phyloP scores from a whole-genome alignment of 2,797 vertebrate genomes.

The Malacoctenus gilli region DNA sequence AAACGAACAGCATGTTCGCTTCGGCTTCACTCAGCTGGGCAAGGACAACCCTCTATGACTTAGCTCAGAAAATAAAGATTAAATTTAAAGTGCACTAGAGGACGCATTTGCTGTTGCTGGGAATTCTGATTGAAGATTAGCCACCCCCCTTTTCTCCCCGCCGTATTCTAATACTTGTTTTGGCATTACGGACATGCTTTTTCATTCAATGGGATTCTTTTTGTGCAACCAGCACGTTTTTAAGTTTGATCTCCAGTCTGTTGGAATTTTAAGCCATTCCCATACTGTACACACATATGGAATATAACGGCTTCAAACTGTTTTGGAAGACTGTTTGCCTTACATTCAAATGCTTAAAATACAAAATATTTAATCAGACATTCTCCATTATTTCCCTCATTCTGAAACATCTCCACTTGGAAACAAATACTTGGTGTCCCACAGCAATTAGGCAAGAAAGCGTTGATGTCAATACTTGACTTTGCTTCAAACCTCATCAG shows the following conservation, averaged over 20 bases:
- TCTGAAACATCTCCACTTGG: background rate
- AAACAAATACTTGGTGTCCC: background rate
- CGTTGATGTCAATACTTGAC: no score
- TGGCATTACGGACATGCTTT: background rate
- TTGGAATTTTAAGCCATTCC: conserved; percentile 3
- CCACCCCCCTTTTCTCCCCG: background rate
- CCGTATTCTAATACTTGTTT: no score
- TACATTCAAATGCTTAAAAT: no score
- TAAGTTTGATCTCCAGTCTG: no score
- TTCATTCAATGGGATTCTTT: background rate
- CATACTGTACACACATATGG: background rate
- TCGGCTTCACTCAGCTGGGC: background rate
- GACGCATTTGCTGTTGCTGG: background rate
- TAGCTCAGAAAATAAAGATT: background rate
- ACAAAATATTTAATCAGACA: background rate
- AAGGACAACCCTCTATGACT: background rate
- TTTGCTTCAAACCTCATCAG: no score
- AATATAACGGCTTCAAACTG: background rate
- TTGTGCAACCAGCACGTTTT: background rate
- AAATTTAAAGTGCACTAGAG: background rate
- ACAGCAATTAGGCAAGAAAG: no score
- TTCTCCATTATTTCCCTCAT: background rate
- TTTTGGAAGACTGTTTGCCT: no score
- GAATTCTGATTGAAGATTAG: conserved; percentile 4
- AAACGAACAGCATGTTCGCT: background rate